Conservation (phyloP, 2,797 vertebrate species). For the Phataginus tetradactyla region DNA sequence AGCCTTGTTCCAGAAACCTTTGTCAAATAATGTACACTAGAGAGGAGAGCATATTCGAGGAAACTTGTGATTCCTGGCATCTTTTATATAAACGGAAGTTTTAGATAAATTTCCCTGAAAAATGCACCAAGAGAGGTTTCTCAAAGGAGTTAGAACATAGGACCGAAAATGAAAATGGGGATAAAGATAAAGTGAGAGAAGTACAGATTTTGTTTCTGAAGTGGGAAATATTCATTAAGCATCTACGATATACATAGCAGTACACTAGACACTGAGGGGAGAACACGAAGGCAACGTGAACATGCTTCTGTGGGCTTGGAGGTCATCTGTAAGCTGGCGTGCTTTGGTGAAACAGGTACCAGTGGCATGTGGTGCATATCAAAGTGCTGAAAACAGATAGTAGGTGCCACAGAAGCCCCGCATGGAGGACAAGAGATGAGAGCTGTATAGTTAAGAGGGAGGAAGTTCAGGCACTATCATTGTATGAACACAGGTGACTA, state of each 20-base stretch:
- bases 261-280: neutral
- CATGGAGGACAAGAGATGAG: neutral
- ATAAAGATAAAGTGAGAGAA: neutral
- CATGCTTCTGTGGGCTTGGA: neutral
- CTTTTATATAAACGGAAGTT: neutral
- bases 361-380: neutral
- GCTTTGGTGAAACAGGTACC: neutral
- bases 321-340: neutral
- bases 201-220: conserved; percentile 2
- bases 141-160: neutral
- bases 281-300: neutral
- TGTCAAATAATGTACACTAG: neutral
- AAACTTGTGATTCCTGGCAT: neutral
- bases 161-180: neutral
- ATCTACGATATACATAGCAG: neutral
- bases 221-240: neutral
- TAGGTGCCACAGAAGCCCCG: neutral
- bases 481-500: neutral
- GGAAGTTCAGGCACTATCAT: neutral
- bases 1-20: conserved; percentile 19
- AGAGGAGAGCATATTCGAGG: neutral
- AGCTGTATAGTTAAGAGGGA: neutral
- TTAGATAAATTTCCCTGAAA: conserved; percentile 28
- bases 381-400: neutral
- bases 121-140: neutral